Percentiles rank a stretch among this genome's conserved stretches.
Evolutionary conservation across 2,888 invertebrate species (phyloP).

Genomic region (Platycheirus albimanus): DNA sequence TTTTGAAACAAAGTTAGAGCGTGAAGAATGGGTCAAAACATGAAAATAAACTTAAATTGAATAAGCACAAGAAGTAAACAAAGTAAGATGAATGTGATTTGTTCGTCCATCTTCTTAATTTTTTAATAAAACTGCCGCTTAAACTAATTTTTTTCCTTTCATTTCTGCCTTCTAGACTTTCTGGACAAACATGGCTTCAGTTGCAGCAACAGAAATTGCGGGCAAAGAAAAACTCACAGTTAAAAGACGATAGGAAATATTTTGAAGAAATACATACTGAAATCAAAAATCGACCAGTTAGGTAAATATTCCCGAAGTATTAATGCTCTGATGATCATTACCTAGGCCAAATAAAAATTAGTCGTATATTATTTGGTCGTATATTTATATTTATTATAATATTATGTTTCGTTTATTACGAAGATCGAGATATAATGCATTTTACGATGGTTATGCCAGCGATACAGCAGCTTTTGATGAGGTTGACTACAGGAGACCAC

Average conservation of each 20-base stretch:
- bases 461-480: constrained; percentile 78
- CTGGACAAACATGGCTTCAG: constrained; percentile 91
- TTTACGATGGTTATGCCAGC: constrained; percentile 77
- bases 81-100: too few relatives aligned
- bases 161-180: constrained; percentile 82
- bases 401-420: constrained; percentile 8
- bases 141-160: too few relatives aligned
- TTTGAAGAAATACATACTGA: constrained; percentile 85
- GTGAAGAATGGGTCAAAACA: too few relatives aligned
- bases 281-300: constrained; percentile 83
- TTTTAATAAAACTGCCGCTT: too few relatives aligned
- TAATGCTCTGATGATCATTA: background rate
- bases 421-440: constrained; percentile 75
- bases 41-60: too few relatives aligned
- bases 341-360: background rate
- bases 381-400: constrained; percentile 72
- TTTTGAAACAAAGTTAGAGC: too few relatives aligned
- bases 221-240: constrained; percentile 89
- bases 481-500: constrained; percentile 75
- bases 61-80: too few relatives aligned
- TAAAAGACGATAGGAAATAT: constrained; percentile 87
- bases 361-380: background rate
- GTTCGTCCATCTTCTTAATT: too few relatives aligned
- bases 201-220: constrained; percentile 91
- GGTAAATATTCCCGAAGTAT: constrained; percentile 79